Percentiles rank a stretch among this genome's conserved stretches.
phyloP scores from a whole-genome alignment of 1,140 invertebrate genomes.

The Megalonaias nervosa region DNA sequence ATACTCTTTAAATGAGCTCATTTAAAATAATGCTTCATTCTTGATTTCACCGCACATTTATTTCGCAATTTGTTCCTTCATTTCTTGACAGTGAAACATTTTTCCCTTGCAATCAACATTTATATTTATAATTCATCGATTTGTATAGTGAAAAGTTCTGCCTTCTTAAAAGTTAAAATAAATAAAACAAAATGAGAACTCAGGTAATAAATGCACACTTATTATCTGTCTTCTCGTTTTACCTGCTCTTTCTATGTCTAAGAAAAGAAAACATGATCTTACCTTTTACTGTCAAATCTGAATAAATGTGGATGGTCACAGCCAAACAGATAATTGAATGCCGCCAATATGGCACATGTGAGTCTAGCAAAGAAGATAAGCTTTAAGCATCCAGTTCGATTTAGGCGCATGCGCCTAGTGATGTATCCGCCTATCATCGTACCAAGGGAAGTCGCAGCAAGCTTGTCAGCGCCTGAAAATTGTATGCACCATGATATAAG shows the following conservation, averaged over 20 bases:
- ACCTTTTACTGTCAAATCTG: conserved; percentile 4
- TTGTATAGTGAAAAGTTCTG: no score
- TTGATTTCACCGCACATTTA: no score
- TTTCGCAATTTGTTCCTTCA: no score
- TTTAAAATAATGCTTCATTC: no score
- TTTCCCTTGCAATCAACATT: no score
- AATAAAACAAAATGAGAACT: background rate
- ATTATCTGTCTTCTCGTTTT: background rate
- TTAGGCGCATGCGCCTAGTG: conserved; percentile 12
- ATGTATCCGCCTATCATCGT: conserved; percentile 9
- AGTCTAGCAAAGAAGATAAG: conserved; percentile 8
- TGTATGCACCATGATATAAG: background rate
- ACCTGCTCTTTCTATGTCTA: background rate
- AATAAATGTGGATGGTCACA: conserved; percentile 16
- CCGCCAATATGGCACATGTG: background rate
- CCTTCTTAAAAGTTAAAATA: background rate
- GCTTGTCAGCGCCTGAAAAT: conserved; percentile 14
- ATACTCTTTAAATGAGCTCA: no score
- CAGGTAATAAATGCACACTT: background rate
- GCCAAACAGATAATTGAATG: conserved; percentile 6
- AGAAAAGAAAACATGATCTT: background rate
- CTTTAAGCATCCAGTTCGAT: background rate
- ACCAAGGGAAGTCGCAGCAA: conserved; percentile 9
- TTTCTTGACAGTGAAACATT: no score
- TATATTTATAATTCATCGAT: no score